Evolutionary conservation across 2,888 invertebrate genomes (phyloP).

Genomic region (Smittia aterrima): DNA sequence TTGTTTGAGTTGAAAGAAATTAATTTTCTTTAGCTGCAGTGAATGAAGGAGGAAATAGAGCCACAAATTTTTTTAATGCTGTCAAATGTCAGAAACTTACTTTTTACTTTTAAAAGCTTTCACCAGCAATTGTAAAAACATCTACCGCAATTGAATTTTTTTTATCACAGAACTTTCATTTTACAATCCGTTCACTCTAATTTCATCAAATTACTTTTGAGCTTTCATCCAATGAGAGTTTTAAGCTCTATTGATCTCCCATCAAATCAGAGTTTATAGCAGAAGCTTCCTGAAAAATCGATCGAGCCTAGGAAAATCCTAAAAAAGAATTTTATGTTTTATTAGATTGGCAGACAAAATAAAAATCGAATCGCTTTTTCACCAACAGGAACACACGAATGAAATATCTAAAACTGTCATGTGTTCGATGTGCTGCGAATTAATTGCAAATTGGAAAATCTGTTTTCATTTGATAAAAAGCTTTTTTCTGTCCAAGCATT

Average conservation of each 20-base stretch:
- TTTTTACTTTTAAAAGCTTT: too few relatives aligned
- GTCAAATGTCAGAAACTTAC: too few relatives aligned
- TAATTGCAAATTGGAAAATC: constrained; percentile 23
- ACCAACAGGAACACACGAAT: neutral
- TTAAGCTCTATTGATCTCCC: neutral
- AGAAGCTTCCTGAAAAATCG: neutral
- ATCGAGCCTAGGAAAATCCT: neutral
- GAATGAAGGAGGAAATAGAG: too few relatives aligned
- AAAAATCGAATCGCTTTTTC: neutral
- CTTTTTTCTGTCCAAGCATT: constrained; percentile 12
- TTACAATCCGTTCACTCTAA: too few relatives aligned
- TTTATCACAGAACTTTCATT: too few relatives aligned
- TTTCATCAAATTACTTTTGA: neutral
- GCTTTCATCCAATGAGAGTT: neutral
- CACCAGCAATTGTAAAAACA: too few relatives aligned
- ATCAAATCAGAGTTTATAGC: neutral
- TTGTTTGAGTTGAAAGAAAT: neutral
- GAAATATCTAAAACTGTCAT: neutral
- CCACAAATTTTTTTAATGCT: too few relatives aligned
- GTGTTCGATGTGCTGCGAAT: neutral
- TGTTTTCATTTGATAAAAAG: constrained; percentile 5
- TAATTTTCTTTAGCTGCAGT: neutral
- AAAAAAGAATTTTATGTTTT: neutral
- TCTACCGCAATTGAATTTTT: too few relatives aligned
- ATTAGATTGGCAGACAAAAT: neutral